phyloP scores from a whole-genome alignment of 2,797 vertebrate genomes.

The Decapterus maruadsi region DNA sequence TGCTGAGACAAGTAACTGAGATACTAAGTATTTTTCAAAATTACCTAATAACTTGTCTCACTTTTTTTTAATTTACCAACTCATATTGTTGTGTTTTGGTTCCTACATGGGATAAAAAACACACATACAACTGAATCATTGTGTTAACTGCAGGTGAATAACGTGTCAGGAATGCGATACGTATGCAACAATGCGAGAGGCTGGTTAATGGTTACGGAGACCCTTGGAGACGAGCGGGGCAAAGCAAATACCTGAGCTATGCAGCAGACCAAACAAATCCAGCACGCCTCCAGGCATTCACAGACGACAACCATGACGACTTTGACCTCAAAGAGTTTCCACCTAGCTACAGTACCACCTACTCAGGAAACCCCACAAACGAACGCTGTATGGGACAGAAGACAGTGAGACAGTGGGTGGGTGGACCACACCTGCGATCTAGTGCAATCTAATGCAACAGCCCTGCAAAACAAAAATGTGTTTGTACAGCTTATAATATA shows the following conservation, averaged over 20 bases:
- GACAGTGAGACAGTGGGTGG: background rate
- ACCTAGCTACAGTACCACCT: background rate
- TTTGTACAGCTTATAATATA: background rate
- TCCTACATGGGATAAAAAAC: constrained; percentile 62
- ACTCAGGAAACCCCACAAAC: background rate
- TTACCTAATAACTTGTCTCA: constrained; percentile 24
- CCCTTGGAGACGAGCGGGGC: constrained; percentile 52
- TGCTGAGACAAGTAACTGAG: constrained; percentile 10
- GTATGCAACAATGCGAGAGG: constrained; percentile 58
- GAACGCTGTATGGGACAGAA: background rate
- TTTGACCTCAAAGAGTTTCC: constrained; percentile 47
- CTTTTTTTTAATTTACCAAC: constrained; percentile 29
- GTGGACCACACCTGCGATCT: constrained; percentile 18
- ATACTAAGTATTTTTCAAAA: constrained; percentile 27
- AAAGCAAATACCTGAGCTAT: constrained; percentile 76
- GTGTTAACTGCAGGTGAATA: constrained; percentile 67
- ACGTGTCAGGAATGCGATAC: constrained; percentile 76
- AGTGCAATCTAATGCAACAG: constrained; percentile 1
- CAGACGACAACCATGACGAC: constrained; percentile 32
- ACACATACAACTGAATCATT: constrained; percentile 56
- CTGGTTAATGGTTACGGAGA: constrained; percentile 83
- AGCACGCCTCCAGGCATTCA: constrained; percentile 51
- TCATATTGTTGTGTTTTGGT: constrained; percentile 60
- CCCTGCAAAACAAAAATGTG: background rate
- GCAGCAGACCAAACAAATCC: constrained; percentile 62